These are phyloP conservation scores for Knipowitschia caucasica DNA, from an alignment of 2,797 vertebrate genomes.

Conservation along the genomic window DNA sequence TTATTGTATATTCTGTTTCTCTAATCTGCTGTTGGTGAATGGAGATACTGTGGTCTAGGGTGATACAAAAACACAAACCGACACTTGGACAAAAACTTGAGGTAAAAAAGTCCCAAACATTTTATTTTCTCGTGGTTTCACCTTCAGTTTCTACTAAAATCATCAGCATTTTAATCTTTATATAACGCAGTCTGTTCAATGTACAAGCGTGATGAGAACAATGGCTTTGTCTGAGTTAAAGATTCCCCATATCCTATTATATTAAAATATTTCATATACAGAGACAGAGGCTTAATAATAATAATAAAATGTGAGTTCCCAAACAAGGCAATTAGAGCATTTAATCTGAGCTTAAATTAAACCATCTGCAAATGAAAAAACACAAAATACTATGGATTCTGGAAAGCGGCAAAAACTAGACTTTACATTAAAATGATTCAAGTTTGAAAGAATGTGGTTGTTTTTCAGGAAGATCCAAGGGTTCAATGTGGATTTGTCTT, in stretches of 20 bases:
- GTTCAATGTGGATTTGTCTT: no score
- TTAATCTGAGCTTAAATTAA: conserved; percentile 76
- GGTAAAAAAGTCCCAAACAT: conserved; percentile 73
- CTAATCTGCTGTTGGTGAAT: no score
- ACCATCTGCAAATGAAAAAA: conserved; percentile 37
- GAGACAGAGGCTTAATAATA: conserved; percentile 71
- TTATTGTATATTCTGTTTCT: no score
- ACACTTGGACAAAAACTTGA: conserved; percentile 54
- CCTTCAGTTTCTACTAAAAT: conserved; percentile 71
- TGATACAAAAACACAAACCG: conserved; percentile 12
- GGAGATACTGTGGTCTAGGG: conserved; percentile 4
- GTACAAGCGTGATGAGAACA: conserved; percentile 78
- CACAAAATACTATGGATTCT: conserved; percentile 44
- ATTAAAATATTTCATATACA: conserved; percentile 81
- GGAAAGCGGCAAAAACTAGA: conserved; percentile 41
- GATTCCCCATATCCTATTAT: conserved; percentile 76
- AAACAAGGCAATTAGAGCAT: conserved; percentile 76
- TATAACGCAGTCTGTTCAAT: conserved; percentile 73
- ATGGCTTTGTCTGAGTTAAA: conserved; percentile 76
- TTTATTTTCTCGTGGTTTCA: conserved; percentile 72
- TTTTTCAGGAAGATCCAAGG: no score
- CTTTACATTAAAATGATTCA: conserved; percentile 6
- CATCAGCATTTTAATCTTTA: conserved; percentile 67
- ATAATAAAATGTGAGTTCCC: conserved; percentile 69
- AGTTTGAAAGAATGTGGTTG: neutral